Percentiles rank a stretch among this genome's conserved stretches.
These are phyloP conservation scores for Disparrhopalites patrizii DNA, from an alignment of 2,888 invertebrate species.

Conservation along the genomic window DNA sequence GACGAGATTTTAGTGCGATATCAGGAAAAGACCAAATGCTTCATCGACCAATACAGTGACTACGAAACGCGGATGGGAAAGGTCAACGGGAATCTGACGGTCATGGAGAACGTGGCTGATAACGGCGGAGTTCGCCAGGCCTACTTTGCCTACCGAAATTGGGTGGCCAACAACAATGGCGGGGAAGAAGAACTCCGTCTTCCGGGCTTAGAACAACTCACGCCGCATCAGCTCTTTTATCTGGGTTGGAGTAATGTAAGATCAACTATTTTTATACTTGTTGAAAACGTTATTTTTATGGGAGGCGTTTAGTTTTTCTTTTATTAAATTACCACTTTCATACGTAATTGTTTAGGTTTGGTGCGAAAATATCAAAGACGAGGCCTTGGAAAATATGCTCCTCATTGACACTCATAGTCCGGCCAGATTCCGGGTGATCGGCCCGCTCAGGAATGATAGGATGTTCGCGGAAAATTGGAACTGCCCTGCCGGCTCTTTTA, in stretches of 20 bases:
- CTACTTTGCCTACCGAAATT: constrained; percentile 73
- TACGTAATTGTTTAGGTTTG: constrained; percentile 61
- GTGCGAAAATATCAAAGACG: constrained; percentile 75
- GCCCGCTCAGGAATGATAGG: constrained; percentile 56
- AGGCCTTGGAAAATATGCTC: constrained; percentile 64
- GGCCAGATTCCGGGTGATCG: constrained; percentile 61
- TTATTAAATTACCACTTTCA: not conserved
- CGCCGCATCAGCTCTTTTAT: constrained; percentile 77
- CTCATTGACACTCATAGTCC: constrained; percentile 69
- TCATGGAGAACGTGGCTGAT: constrained; percentile 93
- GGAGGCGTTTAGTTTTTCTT: no score
- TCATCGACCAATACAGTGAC: constrained; percentile 64
- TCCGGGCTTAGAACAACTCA: constrained; percentile 64
- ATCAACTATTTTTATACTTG: no score
- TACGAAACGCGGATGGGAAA: constrained; percentile 2
- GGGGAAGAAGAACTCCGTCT: constrained; percentile 55
- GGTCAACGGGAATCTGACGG: constrained; percentile 56
- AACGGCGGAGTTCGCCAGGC: constrained; percentile 94
- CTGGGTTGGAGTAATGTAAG: constrained; percentile 82
- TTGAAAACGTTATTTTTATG: no score
- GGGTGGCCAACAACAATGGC: constrained; percentile 64
- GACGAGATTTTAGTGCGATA: constrained; percentile 73
- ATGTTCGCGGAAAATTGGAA: constrained; percentile 56
- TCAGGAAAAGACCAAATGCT: constrained; percentile 74
- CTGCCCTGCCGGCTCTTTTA: constrained; percentile 54